phyloP scores from a whole-genome alignment of 2,888 invertebrate genomes.

The Volucella zonaria region DNA sequence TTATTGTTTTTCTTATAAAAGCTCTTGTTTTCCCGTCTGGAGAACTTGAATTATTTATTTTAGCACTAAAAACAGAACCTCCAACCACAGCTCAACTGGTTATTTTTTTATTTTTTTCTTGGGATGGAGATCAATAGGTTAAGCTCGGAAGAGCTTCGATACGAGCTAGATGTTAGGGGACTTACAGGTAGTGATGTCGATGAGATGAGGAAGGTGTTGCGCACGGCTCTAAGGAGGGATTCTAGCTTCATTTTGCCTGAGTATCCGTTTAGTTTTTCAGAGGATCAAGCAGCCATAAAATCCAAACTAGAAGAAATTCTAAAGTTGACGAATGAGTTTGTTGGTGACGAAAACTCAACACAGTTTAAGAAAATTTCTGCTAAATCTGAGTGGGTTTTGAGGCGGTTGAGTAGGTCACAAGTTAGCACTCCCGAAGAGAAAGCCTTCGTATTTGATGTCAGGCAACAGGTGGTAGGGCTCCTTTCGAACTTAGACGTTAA shows the following conservation, averaged over 20 bases:
- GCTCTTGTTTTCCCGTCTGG: too few relatives aligned
- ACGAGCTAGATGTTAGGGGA: constrained; percentile 12
- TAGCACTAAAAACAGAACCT: too few relatives aligned
- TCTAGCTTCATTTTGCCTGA: constrained; percentile 18
- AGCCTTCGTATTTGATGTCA: neutral
- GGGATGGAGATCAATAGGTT: constrained; percentile 41
- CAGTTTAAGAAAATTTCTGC: constrained; percentile 25
- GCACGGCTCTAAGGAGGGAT: constrained; percentile 13
- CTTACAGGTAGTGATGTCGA: constrained; percentile 10
- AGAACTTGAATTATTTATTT: too few relatives aligned
- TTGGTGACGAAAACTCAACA: constrained; percentile 1
- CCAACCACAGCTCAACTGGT: too few relatives aligned
- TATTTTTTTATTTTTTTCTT: too few relatives aligned
- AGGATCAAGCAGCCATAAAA: constrained; percentile 22
- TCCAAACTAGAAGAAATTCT: constrained; percentile 17
- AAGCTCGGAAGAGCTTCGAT: constrained; percentile 26
- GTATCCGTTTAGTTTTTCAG: constrained; percentile 36
- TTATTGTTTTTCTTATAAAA: too few relatives aligned
- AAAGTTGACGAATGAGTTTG: neutral
- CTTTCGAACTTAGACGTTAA: constrained; percentile 1
- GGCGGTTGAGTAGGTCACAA: constrained; percentile 1
- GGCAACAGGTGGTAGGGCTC: constrained; percentile 1
- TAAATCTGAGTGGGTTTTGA: constrained; percentile 39
- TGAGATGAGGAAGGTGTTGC: constrained; percentile 29
- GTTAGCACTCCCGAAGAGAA: neutral